phyloP scores from a whole-genome alignment of 1,140 invertebrate genomes.

The Caerostris extrusa region DNA sequence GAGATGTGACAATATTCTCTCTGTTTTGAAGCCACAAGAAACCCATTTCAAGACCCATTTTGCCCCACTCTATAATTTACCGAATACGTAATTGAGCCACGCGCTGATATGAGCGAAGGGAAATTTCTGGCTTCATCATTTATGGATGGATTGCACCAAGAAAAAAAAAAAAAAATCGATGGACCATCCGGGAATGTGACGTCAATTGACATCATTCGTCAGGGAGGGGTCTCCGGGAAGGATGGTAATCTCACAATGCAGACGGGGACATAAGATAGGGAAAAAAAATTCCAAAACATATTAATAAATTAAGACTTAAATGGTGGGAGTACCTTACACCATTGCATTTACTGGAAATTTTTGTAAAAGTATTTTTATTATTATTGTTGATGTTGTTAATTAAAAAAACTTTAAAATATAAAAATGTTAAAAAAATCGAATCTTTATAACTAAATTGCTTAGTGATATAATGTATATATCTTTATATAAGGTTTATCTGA shows the following conservation, averaged over 20 bases:
- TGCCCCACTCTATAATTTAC: neutral
- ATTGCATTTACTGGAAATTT: no score
- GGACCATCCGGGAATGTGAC: conserved; percentile 6
- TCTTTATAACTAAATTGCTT: no score
- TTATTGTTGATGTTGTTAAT: no score
- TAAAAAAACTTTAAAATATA: no score
- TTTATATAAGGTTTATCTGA: no score
- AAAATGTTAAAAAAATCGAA: no score
- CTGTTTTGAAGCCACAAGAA: neutral
- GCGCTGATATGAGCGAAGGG: neutral
- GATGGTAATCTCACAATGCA: conserved; percentile 10
- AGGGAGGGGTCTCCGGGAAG: conserved; percentile 31
- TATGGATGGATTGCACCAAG: conserved; percentile 17
- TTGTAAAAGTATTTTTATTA: no score
- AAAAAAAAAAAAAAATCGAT: conserved; percentile 27
- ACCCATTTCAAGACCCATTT: neutral
- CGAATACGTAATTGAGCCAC: neutral
- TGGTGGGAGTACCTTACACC: neutral
- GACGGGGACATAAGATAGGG: neutral
- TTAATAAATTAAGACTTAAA: neutral
- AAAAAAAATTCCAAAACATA: neutral
- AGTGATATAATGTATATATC: no score
- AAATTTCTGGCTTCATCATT: conserved; percentile 21
- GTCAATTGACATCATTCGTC: conserved; percentile 38
- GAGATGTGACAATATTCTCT: no score